Percentiles rank a stretch among this genome's conserved stretches.
Conservation (phyloP, 1,140 invertebrate species). For the Prorops nasuta region DNA sequence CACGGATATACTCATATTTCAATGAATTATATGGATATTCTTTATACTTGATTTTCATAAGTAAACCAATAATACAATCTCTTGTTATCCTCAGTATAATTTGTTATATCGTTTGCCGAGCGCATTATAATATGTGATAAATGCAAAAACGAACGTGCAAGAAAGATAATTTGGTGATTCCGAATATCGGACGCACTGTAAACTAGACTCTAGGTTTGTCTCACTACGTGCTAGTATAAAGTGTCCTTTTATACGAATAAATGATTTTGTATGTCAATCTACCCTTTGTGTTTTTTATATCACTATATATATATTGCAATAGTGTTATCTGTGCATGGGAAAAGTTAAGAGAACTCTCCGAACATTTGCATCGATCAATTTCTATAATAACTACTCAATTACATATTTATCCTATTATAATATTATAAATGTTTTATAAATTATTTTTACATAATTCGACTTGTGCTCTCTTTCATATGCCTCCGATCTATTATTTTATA, state of each 20-base stretch:
- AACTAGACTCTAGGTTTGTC: constrained; percentile 40
- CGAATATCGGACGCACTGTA: constrained; percentile 36
- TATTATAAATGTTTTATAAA: too few species aligned
- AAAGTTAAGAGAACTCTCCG: too few species aligned
- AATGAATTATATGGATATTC: constrained; percentile 6
- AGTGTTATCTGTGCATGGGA: too few species aligned
- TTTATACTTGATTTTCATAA: neutral
- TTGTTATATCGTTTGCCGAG: constrained; percentile 28
- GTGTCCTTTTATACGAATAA: constrained; percentile 55
- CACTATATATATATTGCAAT: too few species aligned
- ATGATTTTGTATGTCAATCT: constrained; percentile 51
- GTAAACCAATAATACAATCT: constrained; percentile 1
- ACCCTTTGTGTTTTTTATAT: neutral
- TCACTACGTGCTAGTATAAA: constrained; percentile 54
- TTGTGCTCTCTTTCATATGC: too few species aligned
- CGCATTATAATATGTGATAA: constrained; percentile 50
- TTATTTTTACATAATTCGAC: too few species aligned
- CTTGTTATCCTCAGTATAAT: constrained; percentile 23
- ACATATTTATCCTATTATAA: too few species aligned
- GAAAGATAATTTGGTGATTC: constrained; percentile 30
- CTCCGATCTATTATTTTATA: too few species aligned
- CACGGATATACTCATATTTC: constrained; percentile 16
- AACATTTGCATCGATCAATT: too few species aligned
- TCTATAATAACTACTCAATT: too few species aligned
- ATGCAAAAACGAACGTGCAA: constrained; percentile 38